A percentile compares a stretch with the other conserved stretches of the same genome.
Evolutionary conservation across 1,140 invertebrate genomes (phyloP).

Genomic region (Cotesia vestalis): DNA sequence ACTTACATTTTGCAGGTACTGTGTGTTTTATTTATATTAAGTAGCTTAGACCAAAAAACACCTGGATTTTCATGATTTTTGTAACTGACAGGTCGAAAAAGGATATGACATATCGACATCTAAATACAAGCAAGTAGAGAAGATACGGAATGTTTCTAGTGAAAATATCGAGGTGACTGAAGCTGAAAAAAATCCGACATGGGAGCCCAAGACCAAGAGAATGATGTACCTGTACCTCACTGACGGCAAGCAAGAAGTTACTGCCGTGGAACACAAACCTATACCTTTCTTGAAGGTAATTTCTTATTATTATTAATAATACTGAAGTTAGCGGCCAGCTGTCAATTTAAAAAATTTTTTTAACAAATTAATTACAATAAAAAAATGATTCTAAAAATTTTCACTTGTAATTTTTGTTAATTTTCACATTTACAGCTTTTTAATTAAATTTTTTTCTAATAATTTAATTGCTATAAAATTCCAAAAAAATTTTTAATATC

Average conservation of each 20-base stretch:
- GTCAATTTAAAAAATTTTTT: too few relatives aligned
- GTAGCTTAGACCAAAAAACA: neutral
- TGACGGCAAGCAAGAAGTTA: constrained; percentile 77
- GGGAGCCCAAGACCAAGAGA: constrained; percentile 64
- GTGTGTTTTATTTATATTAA: neutral
- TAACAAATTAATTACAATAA: too few relatives aligned
- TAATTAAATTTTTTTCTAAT: too few relatives aligned
- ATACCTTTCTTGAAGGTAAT: constrained; percentile 71
- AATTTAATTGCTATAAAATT: too few relatives aligned
- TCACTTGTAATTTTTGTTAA: too few relatives aligned
- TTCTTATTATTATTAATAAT: constrained; percentile 21
- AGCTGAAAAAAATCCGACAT: constrained; percentile 59
- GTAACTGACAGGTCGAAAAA: constrained; percentile 38
- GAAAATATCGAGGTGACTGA: constrained; percentile 66
- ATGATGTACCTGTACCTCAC: constrained; percentile 80
- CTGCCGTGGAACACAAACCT: constrained; percentile 77
- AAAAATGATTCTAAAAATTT: too few relatives aligned
- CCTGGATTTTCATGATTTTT: neutral
- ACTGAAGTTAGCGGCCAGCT: too few relatives aligned
- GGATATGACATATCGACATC: constrained; percentile 42
- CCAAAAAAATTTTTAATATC: too few relatives aligned
- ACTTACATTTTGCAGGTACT: constrained; percentile 69
- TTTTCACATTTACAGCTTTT: too few relatives aligned
- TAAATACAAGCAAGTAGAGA: constrained; percentile 43
- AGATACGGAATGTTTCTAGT: constrained; percentile 64